phyloP scores from a whole-genome alignment of 2,797 vertebrate species.

The Enteromius viviparus region DNA sequence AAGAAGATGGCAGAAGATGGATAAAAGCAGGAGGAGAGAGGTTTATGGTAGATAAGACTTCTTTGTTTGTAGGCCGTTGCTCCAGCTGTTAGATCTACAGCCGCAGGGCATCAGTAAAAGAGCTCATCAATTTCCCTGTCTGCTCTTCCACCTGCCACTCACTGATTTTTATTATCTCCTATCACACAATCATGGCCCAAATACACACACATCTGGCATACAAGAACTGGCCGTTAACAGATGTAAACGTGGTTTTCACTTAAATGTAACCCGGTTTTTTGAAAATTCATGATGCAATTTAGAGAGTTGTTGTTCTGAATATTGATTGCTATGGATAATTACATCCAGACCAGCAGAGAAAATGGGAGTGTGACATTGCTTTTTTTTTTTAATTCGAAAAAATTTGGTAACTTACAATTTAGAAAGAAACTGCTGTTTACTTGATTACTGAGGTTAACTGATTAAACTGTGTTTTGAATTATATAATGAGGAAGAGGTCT shows the following conservation, averaged over 20 bases:
- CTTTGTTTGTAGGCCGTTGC: slow-evolving; percentile 28
- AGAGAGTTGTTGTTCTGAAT: not conserved
- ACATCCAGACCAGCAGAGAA: not conserved
- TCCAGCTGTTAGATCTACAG: slow-evolving; percentile 47
- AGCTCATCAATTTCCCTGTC: slow-evolving; percentile 29
- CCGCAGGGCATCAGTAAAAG: slow-evolving; percentile 34
- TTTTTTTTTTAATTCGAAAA: not conserved
- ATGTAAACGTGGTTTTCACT: slow-evolving; percentile 1
- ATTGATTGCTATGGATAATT: not conserved
- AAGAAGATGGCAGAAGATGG: not conserved
- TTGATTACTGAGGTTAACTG: not conserved
- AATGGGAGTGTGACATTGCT: not conserved
- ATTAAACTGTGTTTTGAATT: not conserved
- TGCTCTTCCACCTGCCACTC: slow-evolving; percentile 18
- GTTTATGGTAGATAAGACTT: slow-evolving; percentile 21
- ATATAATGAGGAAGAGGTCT: not conserved
- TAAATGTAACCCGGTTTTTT: not conserved
- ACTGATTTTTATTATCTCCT: not conserved
- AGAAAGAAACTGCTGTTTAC: not conserved
- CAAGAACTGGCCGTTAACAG: not conserved
- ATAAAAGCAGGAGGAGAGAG: slow-evolving; percentile 16
- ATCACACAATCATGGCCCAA: not conserved
- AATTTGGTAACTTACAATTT: not conserved
- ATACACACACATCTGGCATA: not conserved
- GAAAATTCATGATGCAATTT: not conserved